phyloP scores from a whole-genome alignment of 2,888 invertebrate genomes.

The Myopa tessellatipennis region DNA sequence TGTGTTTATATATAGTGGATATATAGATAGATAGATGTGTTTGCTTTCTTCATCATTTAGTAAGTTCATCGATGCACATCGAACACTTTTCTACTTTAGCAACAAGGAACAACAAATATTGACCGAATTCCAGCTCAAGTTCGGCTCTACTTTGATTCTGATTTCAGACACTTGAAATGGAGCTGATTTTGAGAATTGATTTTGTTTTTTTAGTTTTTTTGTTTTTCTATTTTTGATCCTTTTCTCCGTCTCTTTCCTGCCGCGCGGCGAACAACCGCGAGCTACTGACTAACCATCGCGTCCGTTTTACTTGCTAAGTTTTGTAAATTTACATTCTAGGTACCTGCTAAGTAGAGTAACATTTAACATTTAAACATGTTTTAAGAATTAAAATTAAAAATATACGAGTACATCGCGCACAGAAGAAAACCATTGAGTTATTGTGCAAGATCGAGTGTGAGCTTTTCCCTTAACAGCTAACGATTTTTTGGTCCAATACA shows the following conservation, averaged over 20 bases:
- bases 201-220: background rate
- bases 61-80: no score
- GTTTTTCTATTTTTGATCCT: background rate
- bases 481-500: conserved; percentile 70
- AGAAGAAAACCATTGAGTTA: background rate
- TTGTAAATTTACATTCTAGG: background rate
- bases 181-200: background rate
- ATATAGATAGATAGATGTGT: background rate
- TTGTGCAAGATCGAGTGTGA: background rate
- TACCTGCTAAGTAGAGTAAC: conserved; percentile 3
- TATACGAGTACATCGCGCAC: background rate
- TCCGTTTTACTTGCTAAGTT: background rate
- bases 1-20: background rate
- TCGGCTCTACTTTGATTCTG: background rate
- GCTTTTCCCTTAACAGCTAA: conserved; percentile 62
- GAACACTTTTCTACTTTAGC: no score
- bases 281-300: background rate
- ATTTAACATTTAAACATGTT: no score
- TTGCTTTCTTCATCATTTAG: no score
- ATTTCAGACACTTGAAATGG: background rate
- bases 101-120: no score
- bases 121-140: background rate
- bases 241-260: background rate
- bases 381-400: no score
- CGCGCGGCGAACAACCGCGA: background rate